These are phyloP conservation scores for Eupeodes luniger DNA, from an alignment of 2,888 invertebrate species.

Conservation along the genomic window DNA sequence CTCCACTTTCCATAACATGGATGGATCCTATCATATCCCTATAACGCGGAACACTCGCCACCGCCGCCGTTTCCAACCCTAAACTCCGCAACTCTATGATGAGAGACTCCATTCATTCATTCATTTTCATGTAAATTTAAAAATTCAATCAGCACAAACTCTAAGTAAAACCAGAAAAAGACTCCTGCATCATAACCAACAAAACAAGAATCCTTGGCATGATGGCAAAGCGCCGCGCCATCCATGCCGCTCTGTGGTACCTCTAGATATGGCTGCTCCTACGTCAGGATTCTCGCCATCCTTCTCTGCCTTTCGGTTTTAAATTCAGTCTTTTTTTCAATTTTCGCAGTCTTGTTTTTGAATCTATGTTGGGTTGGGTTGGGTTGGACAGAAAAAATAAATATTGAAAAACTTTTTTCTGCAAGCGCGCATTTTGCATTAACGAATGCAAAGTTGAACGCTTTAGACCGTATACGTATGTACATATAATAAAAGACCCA, in stretches of 20 bases:
- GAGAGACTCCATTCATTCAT: conserved; percentile 10
- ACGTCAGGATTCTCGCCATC: conserved; percentile 6
- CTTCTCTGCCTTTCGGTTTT: not conserved
- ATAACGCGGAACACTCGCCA: not conserved
- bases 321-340: not conserved
- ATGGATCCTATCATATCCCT: not conserved
- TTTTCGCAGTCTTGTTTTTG: conserved; percentile 26
- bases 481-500: not conserved
- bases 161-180: conserved; percentile 66
- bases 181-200: conserved; percentile 20
- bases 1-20: conserved; percentile 32
- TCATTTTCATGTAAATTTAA: conserved; percentile 72
- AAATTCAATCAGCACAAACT: conserved; percentile 76
- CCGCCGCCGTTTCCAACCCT: no score
- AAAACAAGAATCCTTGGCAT: conserved; percentile 52
- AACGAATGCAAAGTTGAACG: conserved; percentile 76
- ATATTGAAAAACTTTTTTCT: conserved; percentile 73
- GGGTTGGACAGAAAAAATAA: conserved; percentile 20
- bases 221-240: not conserved
- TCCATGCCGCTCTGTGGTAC: no score
- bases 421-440: conserved; percentile 64
- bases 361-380: conserved; percentile 17
- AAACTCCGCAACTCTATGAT: not conserved
- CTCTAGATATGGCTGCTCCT: not conserved
- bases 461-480: conserved; percentile 46